Evolutionary conservation across 1,140 invertebrate genomes (phyloP).

Genomic region (Macrotrachela quadricornifera): DNA sequence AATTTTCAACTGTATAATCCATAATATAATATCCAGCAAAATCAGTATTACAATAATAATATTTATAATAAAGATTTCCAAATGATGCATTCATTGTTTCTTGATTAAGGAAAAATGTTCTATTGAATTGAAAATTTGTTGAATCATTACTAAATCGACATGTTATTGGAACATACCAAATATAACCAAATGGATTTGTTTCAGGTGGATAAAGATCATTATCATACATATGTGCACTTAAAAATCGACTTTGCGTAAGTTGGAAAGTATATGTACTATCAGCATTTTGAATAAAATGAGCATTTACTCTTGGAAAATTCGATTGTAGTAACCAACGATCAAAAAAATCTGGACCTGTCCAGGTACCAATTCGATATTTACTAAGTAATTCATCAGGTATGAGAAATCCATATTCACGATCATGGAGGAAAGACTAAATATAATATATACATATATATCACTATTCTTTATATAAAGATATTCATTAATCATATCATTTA

Average conservation of each 20-base stretch:
- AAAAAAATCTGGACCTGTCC: slow-evolving; percentile 1
- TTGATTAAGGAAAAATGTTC: background rate
- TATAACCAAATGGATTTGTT: background rate
- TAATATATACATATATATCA: too few species aligned
- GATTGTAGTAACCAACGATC: slow-evolving; percentile 3
- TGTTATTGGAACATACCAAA: slow-evolving; percentile 6
- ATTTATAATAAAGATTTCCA: background rate
- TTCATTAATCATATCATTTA: too few species aligned
- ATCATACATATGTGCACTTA: slow-evolving; percentile 1
- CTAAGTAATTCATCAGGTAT: too few species aligned
- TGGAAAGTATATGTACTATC: slow-evolving; percentile 1
- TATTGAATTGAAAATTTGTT: background rate
- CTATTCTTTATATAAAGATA: too few species aligned
- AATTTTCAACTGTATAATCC: slow-evolving; percentile 7
- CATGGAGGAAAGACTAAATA: too few species aligned
- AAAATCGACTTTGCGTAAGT: slow-evolving; percentile 1
- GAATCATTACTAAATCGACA: slow-evolving; percentile 4
- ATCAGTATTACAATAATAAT: slow-evolving; percentile 1
- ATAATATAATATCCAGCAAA: slow-evolving; percentile 7
- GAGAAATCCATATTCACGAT: too few species aligned
- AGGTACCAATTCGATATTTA: background rate
- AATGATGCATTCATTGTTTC: background rate
- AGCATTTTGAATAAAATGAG: background rate
- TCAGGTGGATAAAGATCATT: background rate
- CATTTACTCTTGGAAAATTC: slow-evolving; percentile 2